Percentiles rank a stretch among this genome's conserved stretches.
Conservation (phyloP, 1,140 invertebrate genomes). For the Dendroctonus valens region DNA sequence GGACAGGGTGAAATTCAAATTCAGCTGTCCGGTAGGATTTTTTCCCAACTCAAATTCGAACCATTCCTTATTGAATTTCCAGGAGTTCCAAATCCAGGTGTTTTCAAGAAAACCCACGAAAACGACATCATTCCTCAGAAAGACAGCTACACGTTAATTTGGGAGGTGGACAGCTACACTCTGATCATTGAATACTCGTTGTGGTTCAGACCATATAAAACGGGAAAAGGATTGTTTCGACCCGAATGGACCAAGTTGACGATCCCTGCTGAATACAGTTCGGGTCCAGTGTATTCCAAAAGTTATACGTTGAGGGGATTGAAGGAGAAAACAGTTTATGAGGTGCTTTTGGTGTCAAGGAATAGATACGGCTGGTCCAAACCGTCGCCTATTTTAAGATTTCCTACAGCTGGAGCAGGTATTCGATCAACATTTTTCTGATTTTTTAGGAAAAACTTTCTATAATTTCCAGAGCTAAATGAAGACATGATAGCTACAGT, state of each 20-base stretch:
- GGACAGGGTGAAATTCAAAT: conserved; percentile 54
- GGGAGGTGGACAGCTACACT: conserved; percentile 76
- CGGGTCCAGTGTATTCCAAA: conserved; percentile 66
- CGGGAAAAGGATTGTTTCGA: conserved; percentile 48
- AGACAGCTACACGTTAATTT: conserved; percentile 65
- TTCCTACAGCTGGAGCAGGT: conserved; percentile 65
- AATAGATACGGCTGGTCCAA: conserved; percentile 72
- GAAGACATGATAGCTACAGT: conserved; percentile 47
- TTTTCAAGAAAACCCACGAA: conserved; percentile 58
- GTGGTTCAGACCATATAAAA: conserved; percentile 58
- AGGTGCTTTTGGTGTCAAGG: conserved; percentile 66
- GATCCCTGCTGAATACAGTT: conserved; percentile 63
- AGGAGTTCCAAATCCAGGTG: conserved; percentile 60
- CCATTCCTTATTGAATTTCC: conserved; percentile 20
- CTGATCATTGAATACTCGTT: conserved; percentile 70
- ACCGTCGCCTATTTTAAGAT: conserved; percentile 62
- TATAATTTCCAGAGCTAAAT: conserved; percentile 40
- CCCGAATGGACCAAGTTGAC: conserved; percentile 65
- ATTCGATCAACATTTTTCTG: conserved; percentile 36
- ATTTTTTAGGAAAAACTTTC: conserved; percentile 3
- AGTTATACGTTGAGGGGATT: conserved; percentile 66
- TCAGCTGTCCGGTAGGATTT: conserved; percentile 46
- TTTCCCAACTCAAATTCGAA: not conserved
- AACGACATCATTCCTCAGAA: conserved; percentile 44
- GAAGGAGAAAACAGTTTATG: conserved; percentile 64